Evolutionary conservation across 2,797 vertebrate species (phyloP).

Genomic region (Chiloscyllium punctatum): DNA sequence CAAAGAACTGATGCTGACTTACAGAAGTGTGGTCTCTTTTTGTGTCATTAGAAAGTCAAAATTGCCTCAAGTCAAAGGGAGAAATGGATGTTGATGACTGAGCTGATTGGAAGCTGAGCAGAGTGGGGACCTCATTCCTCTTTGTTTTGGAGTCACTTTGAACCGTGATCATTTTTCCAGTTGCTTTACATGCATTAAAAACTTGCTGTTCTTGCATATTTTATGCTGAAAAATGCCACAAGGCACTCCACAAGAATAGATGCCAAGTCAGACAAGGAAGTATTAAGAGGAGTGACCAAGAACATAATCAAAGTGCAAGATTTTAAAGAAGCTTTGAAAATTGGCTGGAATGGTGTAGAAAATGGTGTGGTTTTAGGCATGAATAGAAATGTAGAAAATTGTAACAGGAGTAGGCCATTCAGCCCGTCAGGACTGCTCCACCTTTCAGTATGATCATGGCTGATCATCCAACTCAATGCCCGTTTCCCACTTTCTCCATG

Average conservation of each 20-base stretch:
- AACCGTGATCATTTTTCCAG: not conserved
- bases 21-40: too few species aligned
- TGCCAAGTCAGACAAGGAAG: not conserved
- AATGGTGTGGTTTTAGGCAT: not conserved
- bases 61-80: not conserved
- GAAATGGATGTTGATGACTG: not conserved
- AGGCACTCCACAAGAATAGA: not conserved
- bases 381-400: not conserved
- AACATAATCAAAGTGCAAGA: not conserved
- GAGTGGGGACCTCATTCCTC: not conserved
- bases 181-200: not conserved
- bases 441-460: too few species aligned
- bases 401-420: too few species aligned
- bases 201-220: not conserved
- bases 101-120: not conserved
- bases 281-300: not conserved
- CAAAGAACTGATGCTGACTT: not conserved
- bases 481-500: too few species aligned
- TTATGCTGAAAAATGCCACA: not conserved
- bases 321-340: not conserved
- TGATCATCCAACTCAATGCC: too few species aligned
- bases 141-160: not conserved
- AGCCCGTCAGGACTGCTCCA: too few species aligned
- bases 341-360: not conserved
- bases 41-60: not conserved